These are phyloP conservation scores for Tenodera sinensis DNA, from an alignment of 2,888 invertebrate genomes.

Conservation along the genomic window DNA sequence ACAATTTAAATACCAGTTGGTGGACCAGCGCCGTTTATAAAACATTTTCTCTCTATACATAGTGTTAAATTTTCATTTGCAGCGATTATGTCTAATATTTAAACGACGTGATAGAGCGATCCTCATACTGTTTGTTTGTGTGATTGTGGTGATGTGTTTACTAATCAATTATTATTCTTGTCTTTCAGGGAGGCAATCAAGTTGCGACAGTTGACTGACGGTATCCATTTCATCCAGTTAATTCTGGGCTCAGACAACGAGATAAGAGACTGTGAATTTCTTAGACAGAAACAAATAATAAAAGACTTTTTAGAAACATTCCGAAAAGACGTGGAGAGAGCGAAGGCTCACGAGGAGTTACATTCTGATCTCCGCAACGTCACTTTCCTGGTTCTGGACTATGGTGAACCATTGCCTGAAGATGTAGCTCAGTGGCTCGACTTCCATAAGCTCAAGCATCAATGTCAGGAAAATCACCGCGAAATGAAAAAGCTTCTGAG, in stretches of 20 bases:
- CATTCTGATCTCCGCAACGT: constrained; percentile 44
- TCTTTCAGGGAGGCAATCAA: constrained; percentile 54
- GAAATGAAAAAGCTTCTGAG: constrained; percentile 36
- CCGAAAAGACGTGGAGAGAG: constrained; percentile 51
- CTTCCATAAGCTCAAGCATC: constrained; percentile 54
- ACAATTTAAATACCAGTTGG: too few relatives aligned
- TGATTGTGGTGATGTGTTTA: too few relatives aligned
- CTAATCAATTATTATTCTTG: constrained; percentile 31
- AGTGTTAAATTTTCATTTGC: too few relatives aligned
- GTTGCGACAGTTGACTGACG: constrained; percentile 65
- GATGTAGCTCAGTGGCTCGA: constrained; percentile 56
- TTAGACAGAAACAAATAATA: constrained; percentile 52
- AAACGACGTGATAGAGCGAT: not conserved
- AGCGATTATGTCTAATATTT: too few relatives aligned
- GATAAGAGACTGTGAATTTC: constrained; percentile 65
- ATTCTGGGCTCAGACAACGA: constrained; percentile 60
- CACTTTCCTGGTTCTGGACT: constrained; percentile 53
- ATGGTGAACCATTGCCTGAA: constrained; percentile 48
- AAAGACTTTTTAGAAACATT: constrained; percentile 58
- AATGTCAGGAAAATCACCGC: constrained; percentile 51
- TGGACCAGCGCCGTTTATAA: too few relatives aligned
- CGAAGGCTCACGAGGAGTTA: not conserved
- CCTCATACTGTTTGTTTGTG: too few relatives aligned
- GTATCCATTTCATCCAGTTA: constrained; percentile 63
- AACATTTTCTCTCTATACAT: too few relatives aligned